Base-by-base conservation (phyloP, 2,888 invertebrate genomes). In the Drosophila parthenogenetica region DNA sequence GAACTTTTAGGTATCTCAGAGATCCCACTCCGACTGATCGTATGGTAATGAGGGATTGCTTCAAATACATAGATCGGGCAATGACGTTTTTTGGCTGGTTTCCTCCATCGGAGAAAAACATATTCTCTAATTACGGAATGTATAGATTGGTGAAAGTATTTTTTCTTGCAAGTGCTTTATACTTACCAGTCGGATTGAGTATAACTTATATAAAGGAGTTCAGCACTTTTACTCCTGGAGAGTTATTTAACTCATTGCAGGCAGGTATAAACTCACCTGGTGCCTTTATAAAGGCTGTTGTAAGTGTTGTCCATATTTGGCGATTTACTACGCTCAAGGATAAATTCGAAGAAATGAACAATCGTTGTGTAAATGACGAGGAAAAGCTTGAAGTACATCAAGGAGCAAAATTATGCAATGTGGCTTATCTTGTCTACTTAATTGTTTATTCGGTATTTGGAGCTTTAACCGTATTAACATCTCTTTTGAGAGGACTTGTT, bases 211-310 rank as follows among this genome's bases (percentile, higher is more conserved):
- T 45, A 0, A 46, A 11, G 7, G 71, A 75, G n/a, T 32, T 79
- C 0, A 69, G 43, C 4, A 67, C 51, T 2, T 75, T 87, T 29
- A 69, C 65, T 5, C 71, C 83, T 0, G 70, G 68, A 5, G 77
- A 79, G 29, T 69, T 87, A 0, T 59, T 88, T 0, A 80, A 79
- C 0, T 81, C 85, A 0, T 25, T 75, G 22, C 77, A 81, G 13
- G 53, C 62, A 2, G 59, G 54, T 5, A 5, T 81, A 2, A 79
- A 81, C 61, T 29, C 48, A 0, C 59, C 73, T 5, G 71, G 69
- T 8, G 64, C 70, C 2, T 62, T 76, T 0, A 14, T 50, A 5
- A 73, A 76, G 4, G 55, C 55, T 8, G 0, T 69, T 0, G 17
- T 69, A 4, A 58, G 60, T 3, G 58, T 29, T 32, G 0, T 67